These are phyloP conservation scores for Puma concolor DNA, from an alignment of 2,113 vertebrate genomes.

Conservation along the genomic window DNA sequence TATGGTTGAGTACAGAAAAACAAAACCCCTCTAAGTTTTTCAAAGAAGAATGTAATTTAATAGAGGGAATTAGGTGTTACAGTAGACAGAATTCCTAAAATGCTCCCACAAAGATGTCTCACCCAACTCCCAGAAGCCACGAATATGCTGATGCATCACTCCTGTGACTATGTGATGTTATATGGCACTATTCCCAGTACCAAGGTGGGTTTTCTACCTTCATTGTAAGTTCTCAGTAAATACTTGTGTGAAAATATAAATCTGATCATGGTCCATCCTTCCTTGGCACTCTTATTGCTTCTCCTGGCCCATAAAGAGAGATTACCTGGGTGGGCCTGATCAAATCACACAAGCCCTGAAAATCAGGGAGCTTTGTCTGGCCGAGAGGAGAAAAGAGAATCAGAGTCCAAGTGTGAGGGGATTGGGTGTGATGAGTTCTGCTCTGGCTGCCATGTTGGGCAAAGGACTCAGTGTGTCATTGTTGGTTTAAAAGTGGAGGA, in stretches of 20 bases:
- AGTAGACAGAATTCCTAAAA: conserved; percentile 3
- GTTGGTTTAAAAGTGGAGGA: neutral
- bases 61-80: neutral
- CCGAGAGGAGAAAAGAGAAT: neutral
- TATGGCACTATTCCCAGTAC: neutral
- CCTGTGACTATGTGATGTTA: neutral
- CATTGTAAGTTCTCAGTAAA: neutral
- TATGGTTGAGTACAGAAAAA: neutral
- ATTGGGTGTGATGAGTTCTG: neutral
- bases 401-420: neutral
- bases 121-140: neutral
- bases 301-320: neutral
- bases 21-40: neutral
- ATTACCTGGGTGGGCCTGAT: neutral
- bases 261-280: neutral
- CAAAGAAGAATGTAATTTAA: conserved; percentile 15
- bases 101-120: neutral
- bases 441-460: neutral
- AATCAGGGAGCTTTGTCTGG: neutral
- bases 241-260: neutral
- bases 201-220: neutral
- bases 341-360: neutral
- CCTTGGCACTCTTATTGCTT: neutral
- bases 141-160: neutral
- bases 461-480: neutral